Conservation (phyloP, 2,113 vertebrate genomes). For the Anhinga anhinga region DNA sequence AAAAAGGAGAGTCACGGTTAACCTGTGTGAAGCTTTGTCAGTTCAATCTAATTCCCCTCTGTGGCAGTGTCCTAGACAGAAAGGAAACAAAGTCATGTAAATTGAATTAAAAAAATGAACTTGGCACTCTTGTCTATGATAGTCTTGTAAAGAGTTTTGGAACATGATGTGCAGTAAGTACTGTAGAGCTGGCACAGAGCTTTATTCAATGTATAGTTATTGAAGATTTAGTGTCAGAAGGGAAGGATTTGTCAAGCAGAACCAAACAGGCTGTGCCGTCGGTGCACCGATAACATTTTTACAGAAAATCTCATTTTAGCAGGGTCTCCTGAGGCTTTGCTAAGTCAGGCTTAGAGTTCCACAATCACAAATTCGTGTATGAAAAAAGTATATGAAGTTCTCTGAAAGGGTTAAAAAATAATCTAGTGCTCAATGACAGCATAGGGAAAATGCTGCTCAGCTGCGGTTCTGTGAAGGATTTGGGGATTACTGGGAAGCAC, state of each 20-base stretch:
- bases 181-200: rapidly evolving
- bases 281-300: rapidly evolving
- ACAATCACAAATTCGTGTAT: rapidly evolving
- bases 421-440: background rate
- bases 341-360: background rate
- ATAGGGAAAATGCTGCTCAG: background rate
- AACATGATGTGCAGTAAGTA: too few species aligned
- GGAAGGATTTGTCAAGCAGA: background rate
- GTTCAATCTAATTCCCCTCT: background rate
- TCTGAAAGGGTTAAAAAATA: background rate
- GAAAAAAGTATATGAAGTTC: background rate
- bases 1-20: background rate
- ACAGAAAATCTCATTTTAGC: background rate
- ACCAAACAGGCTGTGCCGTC: background rate
- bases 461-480: background rate
- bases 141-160: background rate
- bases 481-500: background rate
- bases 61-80: background rate
- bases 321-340: background rate
- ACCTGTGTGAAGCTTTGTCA: background rate
- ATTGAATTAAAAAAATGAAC: background rate
- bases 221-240: background rate
- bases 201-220: rapidly evolving
- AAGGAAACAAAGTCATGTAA: background rate
- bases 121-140: background rate